Conservation (phyloP, 2,888 invertebrate genomes). For the Subacronicta megacephala region DNA sequence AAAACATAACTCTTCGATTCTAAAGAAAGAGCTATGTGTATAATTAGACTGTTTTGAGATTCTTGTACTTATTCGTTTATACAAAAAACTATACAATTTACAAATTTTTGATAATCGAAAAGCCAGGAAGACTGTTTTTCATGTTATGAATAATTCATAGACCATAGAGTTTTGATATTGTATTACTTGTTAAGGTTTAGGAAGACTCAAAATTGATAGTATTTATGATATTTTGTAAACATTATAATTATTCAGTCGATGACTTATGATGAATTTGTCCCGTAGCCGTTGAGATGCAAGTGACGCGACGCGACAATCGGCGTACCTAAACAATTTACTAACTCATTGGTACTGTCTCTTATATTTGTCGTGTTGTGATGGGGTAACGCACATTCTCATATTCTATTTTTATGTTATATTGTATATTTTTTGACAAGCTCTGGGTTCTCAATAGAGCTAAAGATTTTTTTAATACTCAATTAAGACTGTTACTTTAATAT, state of each 20-base stretch:
- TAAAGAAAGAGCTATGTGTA: constrained; percentile 62
- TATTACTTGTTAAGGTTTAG: constrained; percentile 84
- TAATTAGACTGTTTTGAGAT: constrained; percentile 80
- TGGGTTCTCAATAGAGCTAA: constrained; percentile 18
- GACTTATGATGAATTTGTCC: constrained; percentile 3
- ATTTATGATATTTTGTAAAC: constrained; percentile 37
- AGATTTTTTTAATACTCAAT: constrained; percentile 46
- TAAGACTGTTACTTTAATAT: constrained; percentile 49
- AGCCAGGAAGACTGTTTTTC: constrained; percentile 88
- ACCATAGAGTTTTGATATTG: constrained; percentile 86
- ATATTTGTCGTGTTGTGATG: background rate
- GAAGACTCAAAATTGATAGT: constrained; percentile 72
- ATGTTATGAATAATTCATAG: constrained; percentile 84
- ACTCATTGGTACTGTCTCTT: background rate
- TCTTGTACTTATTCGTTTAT: constrained; percentile 83
- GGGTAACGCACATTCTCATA: constrained; percentile 9
- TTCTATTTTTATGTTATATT: constrained; percentile 9
- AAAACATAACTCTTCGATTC: constrained; percentile 56
- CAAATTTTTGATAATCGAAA: constrained; percentile 86
- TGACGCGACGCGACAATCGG: background rate
- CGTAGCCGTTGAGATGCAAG: constrained; percentile 5
- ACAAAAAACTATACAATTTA: constrained; percentile 86
- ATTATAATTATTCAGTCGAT: constrained; percentile 45
- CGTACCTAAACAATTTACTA: background rate
- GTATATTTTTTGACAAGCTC: constrained; percentile 11